Evolutionary conservation across 2,797 vertebrate genomes (phyloP).

Genomic region (Telmatherina bonti): DNA sequence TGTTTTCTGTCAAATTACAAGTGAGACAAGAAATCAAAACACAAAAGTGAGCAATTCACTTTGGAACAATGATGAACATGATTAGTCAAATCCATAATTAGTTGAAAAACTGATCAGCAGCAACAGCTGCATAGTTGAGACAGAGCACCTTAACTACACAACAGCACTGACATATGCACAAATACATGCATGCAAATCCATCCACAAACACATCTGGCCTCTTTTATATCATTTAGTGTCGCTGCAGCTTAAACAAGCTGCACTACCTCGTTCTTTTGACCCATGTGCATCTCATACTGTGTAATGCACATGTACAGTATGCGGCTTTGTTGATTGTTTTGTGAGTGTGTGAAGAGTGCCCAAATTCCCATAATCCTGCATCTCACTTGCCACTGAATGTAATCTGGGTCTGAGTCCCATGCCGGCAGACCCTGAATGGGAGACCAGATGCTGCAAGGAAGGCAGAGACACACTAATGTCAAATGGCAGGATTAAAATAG

Average conservation of each 20-base stretch:
- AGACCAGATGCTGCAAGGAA: constrained; percentile 53
- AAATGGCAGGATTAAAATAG: constrained; percentile 10
- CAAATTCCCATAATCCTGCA: constrained; percentile 66
- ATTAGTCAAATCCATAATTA: background rate
- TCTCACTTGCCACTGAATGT: constrained; percentile 49
- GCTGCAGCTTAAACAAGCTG: constrained; percentile 13
- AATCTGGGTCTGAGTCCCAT: constrained; percentile 58
- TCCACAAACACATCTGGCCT: constrained; percentile 4
- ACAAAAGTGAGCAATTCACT: background rate
- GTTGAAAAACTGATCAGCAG: background rate
- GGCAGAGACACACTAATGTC: constrained; percentile 11
- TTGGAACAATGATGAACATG: background rate
- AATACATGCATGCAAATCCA: constrained; percentile 3
- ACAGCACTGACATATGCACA: background rate
- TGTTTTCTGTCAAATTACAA: background rate
- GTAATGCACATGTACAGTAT: constrained; percentile 37
- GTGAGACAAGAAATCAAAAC: background rate
- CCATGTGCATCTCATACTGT: background rate
- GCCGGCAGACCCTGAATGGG: constrained; percentile 33
- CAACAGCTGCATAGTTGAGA: background rate
- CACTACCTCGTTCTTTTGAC: constrained; percentile 10
- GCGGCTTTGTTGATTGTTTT: constrained; percentile 43
- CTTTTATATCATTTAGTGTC: background rate
- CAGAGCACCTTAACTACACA: background rate
- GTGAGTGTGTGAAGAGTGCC: constrained; percentile 47